A percentile compares a stretch with the other conserved stretches of the same genome.
These are phyloP conservation scores for Strongylocentrotus purpuratus DNA, from an alignment of 35 echinoderm and acorn worm species.

Conservation along the genomic window DNA sequence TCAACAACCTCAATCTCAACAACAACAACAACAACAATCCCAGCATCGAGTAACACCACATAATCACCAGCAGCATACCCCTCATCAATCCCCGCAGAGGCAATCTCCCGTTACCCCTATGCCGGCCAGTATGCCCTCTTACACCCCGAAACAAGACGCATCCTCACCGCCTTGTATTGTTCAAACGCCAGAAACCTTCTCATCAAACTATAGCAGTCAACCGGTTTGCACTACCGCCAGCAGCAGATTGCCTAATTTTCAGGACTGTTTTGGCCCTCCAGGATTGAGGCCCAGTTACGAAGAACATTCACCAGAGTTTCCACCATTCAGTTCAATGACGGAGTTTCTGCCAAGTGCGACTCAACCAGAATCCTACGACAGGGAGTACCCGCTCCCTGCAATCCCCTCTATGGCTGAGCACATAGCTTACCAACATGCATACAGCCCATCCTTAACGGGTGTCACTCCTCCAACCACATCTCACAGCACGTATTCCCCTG, in stretches of 20 bases:
- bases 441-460: slow-evolving; percentile 12
- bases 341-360: slow-evolving; percentile 35
- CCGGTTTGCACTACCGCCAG: slow-evolving; percentile 13
- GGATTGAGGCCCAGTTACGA: slow-evolving; percentile 41
- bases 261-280: slow-evolving; percentile 39
- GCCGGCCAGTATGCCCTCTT: slow-evolving; percentile 47
- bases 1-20: not conserved
- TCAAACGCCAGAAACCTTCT: slow-evolving; percentile 41
- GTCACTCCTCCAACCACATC: slow-evolving; percentile 20
- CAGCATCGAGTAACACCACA: slow-evolving; percentile 39
- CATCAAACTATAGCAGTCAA: slow-evolving; percentile 15
- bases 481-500: slow-evolving; percentile 37
- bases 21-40: slow-evolving; percentile 13
- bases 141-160: slow-evolving; percentile 44
- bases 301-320: slow-evolving; percentile 39
- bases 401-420: slow-evolving; percentile 45
- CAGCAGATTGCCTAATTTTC: slow-evolving; percentile 44
- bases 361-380: slow-evolving; percentile 16
- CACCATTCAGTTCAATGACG: slow-evolving; percentile 42
- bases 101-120: slow-evolving; percentile 48
- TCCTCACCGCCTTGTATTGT: slow-evolving; percentile 49
- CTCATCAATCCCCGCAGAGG: slow-evolving; percentile 46
- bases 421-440: slow-evolving; percentile 37
- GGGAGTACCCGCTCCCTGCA: slow-evolving; percentile 14
- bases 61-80: slow-evolving; percentile 41